Evolutionary conservation across 2,797 vertebrate species (phyloP), one percentile per base, ranked within the genome.

Genomic region (Sciurus vulgaris): DNA sequence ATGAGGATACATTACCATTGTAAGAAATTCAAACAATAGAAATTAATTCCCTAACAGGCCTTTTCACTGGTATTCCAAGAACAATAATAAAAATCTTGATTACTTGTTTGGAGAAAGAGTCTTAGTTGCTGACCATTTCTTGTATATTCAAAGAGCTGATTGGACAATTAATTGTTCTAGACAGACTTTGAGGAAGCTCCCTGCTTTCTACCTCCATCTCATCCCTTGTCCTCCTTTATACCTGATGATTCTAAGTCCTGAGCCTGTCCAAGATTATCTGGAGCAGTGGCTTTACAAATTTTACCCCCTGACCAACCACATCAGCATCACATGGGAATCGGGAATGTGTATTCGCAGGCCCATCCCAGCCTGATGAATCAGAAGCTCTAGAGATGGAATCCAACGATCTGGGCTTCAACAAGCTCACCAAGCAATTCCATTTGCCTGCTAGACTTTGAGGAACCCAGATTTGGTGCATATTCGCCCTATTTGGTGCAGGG

Each of bases 401-500:
- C 26, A 18, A 59, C 30, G 51, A 13, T 35, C 33, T 28, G 44
- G 59, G 33, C 28, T 79, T 73, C 38, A 81, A 61, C 61, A 95
- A 87, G 28, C 1, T 14, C 2, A 9, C 30, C 3, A 3, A 44
- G 1, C 73, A 24, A 83, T 61, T 89, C 74, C 6, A 22, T 26
- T 13, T 20, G 5, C 24, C 47, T 0, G 0, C 12, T 72, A 18
- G 51, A 20, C 63, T 67, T 5, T 49, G n/a, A 73, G 65, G 81
- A 69, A n/a, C 84, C 26, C 2, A 51, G 18, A 49, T 38, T 59
- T 8, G 63, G 30, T 72, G 41, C 30, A 56, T 44, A 38, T 2
- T 17, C 47, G 5, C 44, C 63, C 28, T n/a, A 59, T n/a, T n/a
- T n/a, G n/a, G 0, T 22, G 33, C 0, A 0, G 17, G 33, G 49